Conservation (phyloP, 2,888 invertebrate genomes). For the Dicyrtoma fusca region DNA sequence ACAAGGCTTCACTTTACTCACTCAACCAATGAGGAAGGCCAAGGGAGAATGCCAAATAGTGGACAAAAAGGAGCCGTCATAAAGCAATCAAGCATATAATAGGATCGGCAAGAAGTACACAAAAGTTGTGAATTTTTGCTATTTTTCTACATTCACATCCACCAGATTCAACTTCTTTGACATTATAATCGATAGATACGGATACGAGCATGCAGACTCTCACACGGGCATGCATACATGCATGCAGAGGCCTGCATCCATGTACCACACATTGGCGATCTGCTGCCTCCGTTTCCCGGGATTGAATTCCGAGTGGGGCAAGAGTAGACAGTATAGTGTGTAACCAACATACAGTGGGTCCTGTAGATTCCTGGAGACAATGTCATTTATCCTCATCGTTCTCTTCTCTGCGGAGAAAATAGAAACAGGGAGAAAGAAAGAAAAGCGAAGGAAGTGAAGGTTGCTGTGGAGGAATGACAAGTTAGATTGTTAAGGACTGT, state of each 20-base stretch:
- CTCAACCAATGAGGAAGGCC: not conserved
- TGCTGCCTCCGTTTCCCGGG: too few species aligned
- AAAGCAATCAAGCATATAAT: slow-evolving; percentile 35
- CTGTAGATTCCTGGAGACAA: too few species aligned
- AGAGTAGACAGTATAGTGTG: not conserved
- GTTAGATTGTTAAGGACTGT: slow-evolving; percentile 15
- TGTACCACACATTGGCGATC: not conserved
- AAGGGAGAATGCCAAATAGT: not conserved
- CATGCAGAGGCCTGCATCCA: too few species aligned
- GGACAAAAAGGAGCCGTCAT: slow-evolving; percentile 25
- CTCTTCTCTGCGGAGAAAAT: not conserved
- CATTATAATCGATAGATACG: slow-evolving; percentile 7
- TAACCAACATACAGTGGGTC: not conserved
- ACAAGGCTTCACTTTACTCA: slow-evolving; percentile 13
- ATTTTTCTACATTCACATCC: not conserved
- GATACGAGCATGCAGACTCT: too few species aligned
- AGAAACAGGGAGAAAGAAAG: not conserved
- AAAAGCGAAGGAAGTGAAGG: not conserved
- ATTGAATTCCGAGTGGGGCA: not conserved
- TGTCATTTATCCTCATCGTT: too few species aligned
- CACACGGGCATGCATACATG: too few species aligned
- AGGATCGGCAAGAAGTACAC: slow-evolving; percentile 18
- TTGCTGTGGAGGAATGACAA: slow-evolving; percentile 18
- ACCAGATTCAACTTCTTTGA: not conserved
- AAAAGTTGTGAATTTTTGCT: not conserved